Evolutionary conservation across 2,113 vertebrate species (phyloP).

Genomic region (Malurus alboscapulatus): DNA sequence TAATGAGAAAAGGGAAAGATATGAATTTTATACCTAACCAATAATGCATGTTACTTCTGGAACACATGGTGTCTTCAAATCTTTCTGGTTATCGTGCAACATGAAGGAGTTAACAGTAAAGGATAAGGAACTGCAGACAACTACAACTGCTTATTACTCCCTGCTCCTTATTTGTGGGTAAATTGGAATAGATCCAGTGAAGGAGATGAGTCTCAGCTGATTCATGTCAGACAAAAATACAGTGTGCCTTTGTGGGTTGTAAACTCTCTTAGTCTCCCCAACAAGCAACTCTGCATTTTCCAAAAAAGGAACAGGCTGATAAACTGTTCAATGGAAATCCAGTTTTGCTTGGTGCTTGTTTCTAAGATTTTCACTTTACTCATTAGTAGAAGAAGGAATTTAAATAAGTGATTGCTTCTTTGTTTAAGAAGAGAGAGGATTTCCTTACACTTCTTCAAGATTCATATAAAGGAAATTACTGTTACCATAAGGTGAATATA

Average conservation of each 20-base stretch:
- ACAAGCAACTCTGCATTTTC: slow-evolving; percentile 16
- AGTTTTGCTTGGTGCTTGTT: neutral
- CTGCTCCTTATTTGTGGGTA: neutral
- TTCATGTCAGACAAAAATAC: neutral
- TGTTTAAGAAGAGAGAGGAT: neutral
- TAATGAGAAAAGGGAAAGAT: slow-evolving; percentile 35
- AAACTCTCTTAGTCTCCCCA: neutral
- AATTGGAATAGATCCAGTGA: neutral
- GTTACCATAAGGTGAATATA: neutral
- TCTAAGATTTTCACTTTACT: neutral
- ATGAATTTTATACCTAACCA: neutral
- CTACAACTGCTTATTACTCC: neutral
- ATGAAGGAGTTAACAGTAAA: neutral
- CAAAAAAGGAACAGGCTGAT: slow-evolving; percentile 20
- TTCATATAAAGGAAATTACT: neutral
- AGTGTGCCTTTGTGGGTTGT: neutral
- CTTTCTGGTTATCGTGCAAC: neutral
- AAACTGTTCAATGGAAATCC: neutral
- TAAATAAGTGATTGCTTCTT: neutral
- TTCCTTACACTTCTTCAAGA: neutral
- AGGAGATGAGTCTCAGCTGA: neutral
- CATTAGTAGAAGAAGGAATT: neutral
- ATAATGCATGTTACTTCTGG: neutral
- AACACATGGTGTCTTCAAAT: slow-evolving; percentile 26
- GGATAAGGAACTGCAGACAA: neutral